phyloP scores from a whole-genome alignment of 2,888 invertebrate species.

The Apodemia zela region DNA sequence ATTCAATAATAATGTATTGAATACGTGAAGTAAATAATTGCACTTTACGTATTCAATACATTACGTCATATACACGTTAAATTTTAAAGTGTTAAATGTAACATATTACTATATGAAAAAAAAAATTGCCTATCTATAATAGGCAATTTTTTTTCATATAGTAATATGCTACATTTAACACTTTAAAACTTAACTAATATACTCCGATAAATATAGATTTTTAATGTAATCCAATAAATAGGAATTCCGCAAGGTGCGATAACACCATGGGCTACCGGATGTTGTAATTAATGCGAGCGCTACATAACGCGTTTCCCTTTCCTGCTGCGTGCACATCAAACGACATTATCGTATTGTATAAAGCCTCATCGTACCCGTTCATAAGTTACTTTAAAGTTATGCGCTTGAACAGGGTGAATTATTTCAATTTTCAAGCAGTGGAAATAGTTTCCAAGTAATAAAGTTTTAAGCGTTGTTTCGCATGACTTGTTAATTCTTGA shows the following conservation, averaged over 20 bases:
- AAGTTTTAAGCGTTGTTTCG: conserved; percentile 59
- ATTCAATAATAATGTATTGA: too few species aligned
- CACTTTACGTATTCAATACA: too few species aligned
- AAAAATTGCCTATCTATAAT: too few species aligned
- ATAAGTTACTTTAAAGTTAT: conserved; percentile 55
- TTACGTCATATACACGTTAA: too few species aligned
- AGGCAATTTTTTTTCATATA: too few species aligned
- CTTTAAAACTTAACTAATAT: neutral
- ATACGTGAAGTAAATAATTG: too few species aligned
- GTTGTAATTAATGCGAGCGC: conserved; percentile 58
- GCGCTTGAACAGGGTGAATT: conserved; percentile 53
- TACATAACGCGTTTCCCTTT: conserved; percentile 55
- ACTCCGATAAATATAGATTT: neutral
- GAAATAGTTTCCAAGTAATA: conserved; percentile 58
- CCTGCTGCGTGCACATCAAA: conserved; percentile 45
- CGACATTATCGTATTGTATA: conserved; percentile 43
- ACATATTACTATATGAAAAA: too few species aligned
- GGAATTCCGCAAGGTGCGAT: conserved; percentile 32
- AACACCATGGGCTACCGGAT: conserved; percentile 49
- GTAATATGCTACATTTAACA: too few species aligned
- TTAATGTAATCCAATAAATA: conserved; percentile 8
- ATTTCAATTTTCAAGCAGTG: conserved; percentile 63
- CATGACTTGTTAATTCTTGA: conserved; percentile 49
- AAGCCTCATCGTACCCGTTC: conserved; percentile 43
- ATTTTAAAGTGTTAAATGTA: too few species aligned